Conservation (phyloP, 1,140 invertebrate genomes). For the Drosophila asahinai region DNA sequence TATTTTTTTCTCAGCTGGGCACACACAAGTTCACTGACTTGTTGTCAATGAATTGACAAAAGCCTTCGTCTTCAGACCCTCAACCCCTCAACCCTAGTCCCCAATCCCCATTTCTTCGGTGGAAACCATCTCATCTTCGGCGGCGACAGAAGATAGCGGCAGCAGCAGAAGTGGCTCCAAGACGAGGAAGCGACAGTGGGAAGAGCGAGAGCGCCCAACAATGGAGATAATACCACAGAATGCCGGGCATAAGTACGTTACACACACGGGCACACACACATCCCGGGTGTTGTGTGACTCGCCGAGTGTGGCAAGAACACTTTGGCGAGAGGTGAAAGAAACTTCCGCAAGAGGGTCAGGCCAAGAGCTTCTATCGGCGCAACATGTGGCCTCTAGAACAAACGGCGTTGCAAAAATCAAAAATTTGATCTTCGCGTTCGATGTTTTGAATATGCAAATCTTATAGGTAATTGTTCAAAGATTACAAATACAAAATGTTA, state of each 20-base stretch:
- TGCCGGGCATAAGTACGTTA: slow-evolving; percentile 53
- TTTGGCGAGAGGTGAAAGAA: slow-evolving; percentile 26
- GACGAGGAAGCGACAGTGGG: slow-evolving; percentile 21
- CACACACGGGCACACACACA: slow-evolving; percentile 53
- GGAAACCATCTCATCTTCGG: slow-evolving; percentile 17
- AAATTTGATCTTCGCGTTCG: no score
- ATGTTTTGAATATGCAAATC: no score
- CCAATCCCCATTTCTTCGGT: slow-evolving; percentile 13
- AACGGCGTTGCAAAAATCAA: no score
- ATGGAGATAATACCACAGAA: slow-evolving; percentile 70
- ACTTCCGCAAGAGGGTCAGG: slow-evolving; percentile 30
- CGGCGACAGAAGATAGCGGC: slow-evolving; percentile 35
- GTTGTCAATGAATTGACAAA: slow-evolving; percentile 82
- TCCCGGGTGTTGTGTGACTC: slow-evolving; percentile 8
- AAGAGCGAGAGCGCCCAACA: slow-evolving; percentile 34
- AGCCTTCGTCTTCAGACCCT: slow-evolving; percentile 38
- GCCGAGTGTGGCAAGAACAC: slow-evolving; percentile 30
- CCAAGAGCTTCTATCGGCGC: not conserved
- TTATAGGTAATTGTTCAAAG: no score
- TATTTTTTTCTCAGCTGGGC: slow-evolving; percentile 40
- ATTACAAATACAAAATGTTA: no score
- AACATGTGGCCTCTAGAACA: no score
- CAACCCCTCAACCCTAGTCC: slow-evolving; percentile 8
- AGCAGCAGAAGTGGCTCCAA: slow-evolving; percentile 8
- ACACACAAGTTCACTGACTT: slow-evolving; percentile 79